Evolutionary conservation across 2,797 vertebrate species (phyloP).

Genomic region (Enteromius anoplus): DNA sequence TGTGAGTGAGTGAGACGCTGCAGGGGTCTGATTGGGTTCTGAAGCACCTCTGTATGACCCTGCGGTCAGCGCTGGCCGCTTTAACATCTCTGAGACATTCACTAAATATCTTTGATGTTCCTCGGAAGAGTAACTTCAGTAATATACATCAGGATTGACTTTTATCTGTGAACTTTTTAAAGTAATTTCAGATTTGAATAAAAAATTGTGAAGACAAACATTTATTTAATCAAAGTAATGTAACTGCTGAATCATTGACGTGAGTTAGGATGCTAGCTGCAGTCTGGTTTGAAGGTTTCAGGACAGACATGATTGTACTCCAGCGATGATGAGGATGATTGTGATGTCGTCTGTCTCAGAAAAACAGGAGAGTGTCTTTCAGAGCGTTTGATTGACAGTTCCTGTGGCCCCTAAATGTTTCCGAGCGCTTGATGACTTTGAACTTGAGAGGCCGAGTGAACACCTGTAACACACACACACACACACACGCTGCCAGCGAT

Average conservation of each 20-base stretch:
- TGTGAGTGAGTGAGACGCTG: neutral
- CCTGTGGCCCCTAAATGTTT: conserved; percentile 43
- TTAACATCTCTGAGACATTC: neutral
- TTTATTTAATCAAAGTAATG: too few relatives aligned
- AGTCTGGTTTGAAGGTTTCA: neutral
- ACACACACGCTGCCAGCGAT: conserved; percentile 32
- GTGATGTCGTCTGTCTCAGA: neutral
- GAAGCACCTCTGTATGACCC: conserved; percentile 1
- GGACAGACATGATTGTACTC: neutral
- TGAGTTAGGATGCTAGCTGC: neutral
- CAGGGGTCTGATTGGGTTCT: conserved; percentile 10
- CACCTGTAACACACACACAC: conserved; percentile 69
- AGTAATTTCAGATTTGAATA: too few relatives aligned
- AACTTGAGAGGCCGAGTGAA: conserved; percentile 82
- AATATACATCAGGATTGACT: too few relatives aligned
- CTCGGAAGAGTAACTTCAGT: neutral
- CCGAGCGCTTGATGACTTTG: conserved; percentile 78
- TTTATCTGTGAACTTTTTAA: too few relatives aligned
- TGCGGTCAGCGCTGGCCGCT: neutral
- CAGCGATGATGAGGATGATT: neutral
- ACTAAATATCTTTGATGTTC: neutral
- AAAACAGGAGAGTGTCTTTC: neutral
- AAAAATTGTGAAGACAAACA: too few relatives aligned
- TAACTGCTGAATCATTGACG: neutral
- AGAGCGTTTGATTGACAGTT: conserved; percentile 37